phyloP scores from a whole-genome alignment of 2,797 vertebrate species.

The Hypotaenidia okinawae region DNA sequence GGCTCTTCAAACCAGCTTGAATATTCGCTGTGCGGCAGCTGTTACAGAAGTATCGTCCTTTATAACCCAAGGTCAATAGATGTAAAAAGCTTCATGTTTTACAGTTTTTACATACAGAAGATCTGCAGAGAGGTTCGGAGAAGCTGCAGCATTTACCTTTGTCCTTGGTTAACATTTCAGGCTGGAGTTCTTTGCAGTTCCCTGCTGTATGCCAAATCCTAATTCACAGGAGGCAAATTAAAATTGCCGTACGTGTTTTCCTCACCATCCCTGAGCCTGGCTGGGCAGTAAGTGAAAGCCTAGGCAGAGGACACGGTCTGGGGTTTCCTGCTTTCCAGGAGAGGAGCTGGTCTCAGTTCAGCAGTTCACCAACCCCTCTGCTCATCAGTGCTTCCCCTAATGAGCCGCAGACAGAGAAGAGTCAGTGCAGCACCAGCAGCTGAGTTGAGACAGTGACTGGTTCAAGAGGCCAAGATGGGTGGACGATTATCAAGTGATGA shows the following conservation, averaged over 20 bases:
- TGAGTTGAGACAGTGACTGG: not conserved
- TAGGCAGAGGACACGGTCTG: not conserved
- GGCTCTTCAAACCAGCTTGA: not conserved
- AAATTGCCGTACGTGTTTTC: not conserved
- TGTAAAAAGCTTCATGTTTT: not conserved
- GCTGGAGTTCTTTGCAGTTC: not conserved
- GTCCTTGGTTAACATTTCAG: not conserved
- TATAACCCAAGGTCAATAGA: not conserved
- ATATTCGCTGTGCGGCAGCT: not conserved
- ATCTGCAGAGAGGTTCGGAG: not conserved
- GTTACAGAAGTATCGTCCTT: not conserved
- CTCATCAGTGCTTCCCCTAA: rapidly evolving
- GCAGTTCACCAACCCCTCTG: not conserved
- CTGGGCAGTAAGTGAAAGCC: not conserved
- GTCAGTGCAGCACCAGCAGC: rapidly evolving
- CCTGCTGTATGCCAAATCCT: not conserved
- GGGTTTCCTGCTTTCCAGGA: not conserved
- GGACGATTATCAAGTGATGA: not conserved
- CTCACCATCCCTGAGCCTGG: not conserved
- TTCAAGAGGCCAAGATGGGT: not conserved
- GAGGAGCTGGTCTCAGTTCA: not conserved
- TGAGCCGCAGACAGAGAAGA: rapidly evolving
- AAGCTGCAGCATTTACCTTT: not conserved
- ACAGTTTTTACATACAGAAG: not conserved
- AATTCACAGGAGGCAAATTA: not conserved